A percentile compares a stretch with the other conserved stretches of the same genome.
Conservation (phyloP, 2,113 vertebrate genomes). For the Parus major region DNA sequence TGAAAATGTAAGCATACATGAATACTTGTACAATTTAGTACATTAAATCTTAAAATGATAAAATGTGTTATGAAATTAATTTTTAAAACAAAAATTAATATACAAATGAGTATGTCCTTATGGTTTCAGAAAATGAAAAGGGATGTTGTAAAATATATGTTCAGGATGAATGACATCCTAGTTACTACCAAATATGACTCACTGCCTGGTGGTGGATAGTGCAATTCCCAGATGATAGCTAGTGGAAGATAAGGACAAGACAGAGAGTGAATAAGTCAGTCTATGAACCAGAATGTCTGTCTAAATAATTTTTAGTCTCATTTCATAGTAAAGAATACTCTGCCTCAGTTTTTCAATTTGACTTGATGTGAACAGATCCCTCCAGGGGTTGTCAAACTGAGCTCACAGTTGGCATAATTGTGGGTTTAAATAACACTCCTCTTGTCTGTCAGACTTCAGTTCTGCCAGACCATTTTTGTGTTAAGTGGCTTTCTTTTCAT, state of each 20-base stretch:
- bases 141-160: neutral
- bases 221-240: slow-evolving; percentile 4
- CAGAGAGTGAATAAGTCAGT: slow-evolving; percentile 21
- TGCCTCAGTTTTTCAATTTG: slow-evolving; percentile 44
- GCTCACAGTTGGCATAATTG: slow-evolving; percentile 44
- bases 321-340: slow-evolving; percentile 34
- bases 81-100: neutral
- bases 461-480: slow-evolving; percentile 3
- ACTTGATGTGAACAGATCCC: slow-evolving; percentile 49
- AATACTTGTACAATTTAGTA: neutral
- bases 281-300: slow-evolving; percentile 51
- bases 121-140: neutral
- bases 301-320: slow-evolving; percentile 50
- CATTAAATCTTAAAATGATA: neutral
- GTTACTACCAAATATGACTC: slow-evolving; percentile 27
- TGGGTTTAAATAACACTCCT: slow-evolving; percentile 32
- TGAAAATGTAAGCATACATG: neutral
- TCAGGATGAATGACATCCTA: slow-evolving; percentile 25
- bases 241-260: neutral
- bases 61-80: neutral
- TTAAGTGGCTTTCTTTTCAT: neutral
- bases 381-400: slow-evolving; percentile 48
- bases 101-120: neutral
- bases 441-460: slow-evolving; percentile 31
- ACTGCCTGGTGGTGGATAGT: neutral